These are phyloP conservation scores for Pristis pectinata DNA, from an alignment of 2,797 vertebrate species.

Conservation along the genomic window DNA sequence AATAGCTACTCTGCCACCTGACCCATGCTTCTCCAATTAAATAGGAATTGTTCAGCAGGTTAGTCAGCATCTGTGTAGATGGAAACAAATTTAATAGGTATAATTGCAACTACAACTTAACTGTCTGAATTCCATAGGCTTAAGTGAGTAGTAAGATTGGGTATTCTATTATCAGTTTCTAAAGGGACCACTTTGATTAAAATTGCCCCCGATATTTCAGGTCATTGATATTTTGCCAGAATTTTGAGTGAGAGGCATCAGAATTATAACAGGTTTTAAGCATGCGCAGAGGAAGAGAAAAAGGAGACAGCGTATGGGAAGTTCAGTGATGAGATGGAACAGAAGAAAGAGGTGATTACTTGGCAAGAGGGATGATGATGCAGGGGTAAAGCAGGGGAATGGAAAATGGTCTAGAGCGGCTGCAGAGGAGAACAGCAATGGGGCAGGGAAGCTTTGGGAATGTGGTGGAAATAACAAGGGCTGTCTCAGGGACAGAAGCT, in stretches of 20 bases:
- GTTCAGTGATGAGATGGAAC: neutral
- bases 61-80: no score
- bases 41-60: no score
- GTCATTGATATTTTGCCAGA: neutral
- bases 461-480: neutral
- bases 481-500: no score
- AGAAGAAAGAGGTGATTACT: neutral
- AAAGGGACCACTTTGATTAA: neutral
- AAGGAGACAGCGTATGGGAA: neutral
- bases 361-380: neutral
- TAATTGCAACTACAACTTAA: no score
- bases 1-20: neutral
- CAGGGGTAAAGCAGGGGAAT: neutral
- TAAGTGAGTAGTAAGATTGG: no score
- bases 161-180: no score
- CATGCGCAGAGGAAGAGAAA: neutral
- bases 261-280: neutral
- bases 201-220: neutral
- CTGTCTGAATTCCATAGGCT: no score
- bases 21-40: neutral
- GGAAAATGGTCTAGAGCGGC: neutral
- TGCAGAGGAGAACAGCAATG: no score
- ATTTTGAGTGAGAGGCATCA: no score
- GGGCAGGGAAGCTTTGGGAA: neutral
- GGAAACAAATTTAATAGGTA: no score